These are phyloP conservation scores for Himalopsyche phryganea DNA, from an alignment of 1,140 invertebrate species.

Conservation along the genomic window DNA sequence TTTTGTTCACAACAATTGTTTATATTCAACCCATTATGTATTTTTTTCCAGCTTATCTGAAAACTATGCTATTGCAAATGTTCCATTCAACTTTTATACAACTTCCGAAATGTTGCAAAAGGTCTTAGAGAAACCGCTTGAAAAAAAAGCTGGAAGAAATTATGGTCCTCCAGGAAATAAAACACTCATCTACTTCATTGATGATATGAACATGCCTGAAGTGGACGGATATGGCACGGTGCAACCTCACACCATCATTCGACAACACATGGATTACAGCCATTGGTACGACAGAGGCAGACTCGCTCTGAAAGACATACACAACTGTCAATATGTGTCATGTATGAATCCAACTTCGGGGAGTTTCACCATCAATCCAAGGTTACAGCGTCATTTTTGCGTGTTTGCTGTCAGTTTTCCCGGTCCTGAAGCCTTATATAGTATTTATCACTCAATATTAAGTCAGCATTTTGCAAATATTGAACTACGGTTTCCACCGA, in stretches of 20 bases:
- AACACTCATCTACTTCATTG: conserved; percentile 93
- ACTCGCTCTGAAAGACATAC: conserved; percentile 90
- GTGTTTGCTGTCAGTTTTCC: conserved; percentile 94
- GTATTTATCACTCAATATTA: conserved; percentile 85
- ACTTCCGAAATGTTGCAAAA: conserved; percentile 95
- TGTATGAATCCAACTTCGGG: conserved; percentile 98
- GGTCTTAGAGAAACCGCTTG: conserved; percentile 91
- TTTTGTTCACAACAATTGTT: too few species aligned
- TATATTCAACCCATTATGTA: background rate
- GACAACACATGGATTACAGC: conserved; percentile 92
- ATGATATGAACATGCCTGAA: conserved; percentile 98
- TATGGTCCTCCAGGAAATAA: conserved; percentile 94
- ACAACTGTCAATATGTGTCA: conserved; percentile 94
- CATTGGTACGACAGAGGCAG: conserved; percentile 94
- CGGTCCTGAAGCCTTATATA: conserved; percentile 76
- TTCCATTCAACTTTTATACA: conserved; percentile 97
- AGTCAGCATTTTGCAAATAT: conserved; percentile 81
- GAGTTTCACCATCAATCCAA: conserved; percentile 92
- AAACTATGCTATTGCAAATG: conserved; percentile 83
- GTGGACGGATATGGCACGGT: conserved; percentile 93
- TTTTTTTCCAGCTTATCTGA: conserved; percentile 63
- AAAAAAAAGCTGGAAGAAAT: conserved; percentile 95
- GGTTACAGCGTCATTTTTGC: conserved; percentile 90
- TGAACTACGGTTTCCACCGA: conserved; percentile 70
- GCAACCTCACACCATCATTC: conserved; percentile 91